phyloP scores from a whole-genome alignment of 2,113 vertebrate genomes.

The Cottus gobio region DNA sequence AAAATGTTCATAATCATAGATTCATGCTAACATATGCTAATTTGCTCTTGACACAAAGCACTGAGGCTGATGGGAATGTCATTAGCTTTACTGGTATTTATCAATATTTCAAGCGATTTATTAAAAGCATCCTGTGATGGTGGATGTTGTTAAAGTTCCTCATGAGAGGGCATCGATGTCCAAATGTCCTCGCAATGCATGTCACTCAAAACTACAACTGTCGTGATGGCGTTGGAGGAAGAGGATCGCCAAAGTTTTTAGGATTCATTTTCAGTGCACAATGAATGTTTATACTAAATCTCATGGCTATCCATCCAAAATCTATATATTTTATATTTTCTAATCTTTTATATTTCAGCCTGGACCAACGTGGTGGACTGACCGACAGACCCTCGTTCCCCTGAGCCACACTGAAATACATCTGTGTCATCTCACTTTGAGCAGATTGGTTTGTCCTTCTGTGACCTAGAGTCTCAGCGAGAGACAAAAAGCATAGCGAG shows the following conservation, averaged over 20 bases:
- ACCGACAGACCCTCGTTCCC: neutral
- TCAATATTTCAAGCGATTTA: too few relatives aligned
- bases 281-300: neutral
- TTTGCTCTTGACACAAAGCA: neutral
- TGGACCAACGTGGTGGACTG: neutral
- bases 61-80: neutral
- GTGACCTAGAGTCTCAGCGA: neutral
- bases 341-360: neutral
- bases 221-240: too few relatives aligned
- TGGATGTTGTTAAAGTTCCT: neutral
- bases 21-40: neutral
- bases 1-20: neutral
- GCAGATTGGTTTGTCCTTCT: neutral
- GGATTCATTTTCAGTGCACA: neutral
- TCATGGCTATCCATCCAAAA: neutral
- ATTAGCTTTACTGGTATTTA: neutral
- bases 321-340: too few relatives aligned
- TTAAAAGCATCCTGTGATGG: neutral
- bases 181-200: neutral
- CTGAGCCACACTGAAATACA: neutral
- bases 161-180: neutral
- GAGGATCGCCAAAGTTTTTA: neutral
- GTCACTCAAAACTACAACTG: neutral
- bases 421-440: neutral
- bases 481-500: neutral